These are phyloP conservation scores for Phymastichus coffea DNA, from an alignment of 1,140 invertebrate genomes.

Conservation along the genomic window DNA sequence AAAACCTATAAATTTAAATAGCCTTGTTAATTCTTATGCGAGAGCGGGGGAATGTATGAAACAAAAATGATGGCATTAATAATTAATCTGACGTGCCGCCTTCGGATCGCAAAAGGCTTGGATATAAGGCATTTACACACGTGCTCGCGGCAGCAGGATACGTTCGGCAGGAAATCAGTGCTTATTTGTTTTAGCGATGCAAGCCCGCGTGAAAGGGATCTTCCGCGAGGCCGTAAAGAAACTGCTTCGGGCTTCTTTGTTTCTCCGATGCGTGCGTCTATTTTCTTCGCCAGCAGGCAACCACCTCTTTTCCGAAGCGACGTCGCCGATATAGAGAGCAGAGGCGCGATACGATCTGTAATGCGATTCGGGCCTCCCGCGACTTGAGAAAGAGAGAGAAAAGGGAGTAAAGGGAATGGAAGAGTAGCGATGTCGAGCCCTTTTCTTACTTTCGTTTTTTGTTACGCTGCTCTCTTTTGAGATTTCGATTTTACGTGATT, in stretches of 20 bases:
- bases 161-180: slow-evolving; percentile 41
- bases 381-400: slow-evolving; percentile 19
- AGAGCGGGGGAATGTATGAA: too few relatives aligned
- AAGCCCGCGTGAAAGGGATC: slow-evolving; percentile 42
- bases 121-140: slow-evolving; percentile 13
- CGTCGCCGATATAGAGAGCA: slow-evolving; percentile 16
- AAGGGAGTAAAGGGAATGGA: slow-evolving; percentile 14
- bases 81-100: neutral
- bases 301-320: slow-evolving; percentile 1
- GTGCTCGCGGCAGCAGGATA: too few relatives aligned
- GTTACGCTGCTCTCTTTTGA: too few relatives aligned
- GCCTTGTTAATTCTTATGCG: too few relatives aligned
- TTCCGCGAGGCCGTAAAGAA: slow-evolving; percentile 1
- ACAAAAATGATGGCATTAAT: neutral
- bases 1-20: neutral
- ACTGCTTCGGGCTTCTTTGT: slow-evolving; percentile 8
- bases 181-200: slow-evolving; percentile 42
- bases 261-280: too few relatives aligned
- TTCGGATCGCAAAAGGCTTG: neutral
- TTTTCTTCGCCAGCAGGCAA: neutral
- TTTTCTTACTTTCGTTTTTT: too few relatives aligned
- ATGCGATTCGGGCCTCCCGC: slow-evolving; percentile 11
- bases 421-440: too few relatives aligned
- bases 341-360: slow-evolving; percentile 23
- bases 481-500: too few relatives aligned